Conservation (phyloP, 2,888 invertebrate genomes). For the Meghimatium bilineatum region DNA sequence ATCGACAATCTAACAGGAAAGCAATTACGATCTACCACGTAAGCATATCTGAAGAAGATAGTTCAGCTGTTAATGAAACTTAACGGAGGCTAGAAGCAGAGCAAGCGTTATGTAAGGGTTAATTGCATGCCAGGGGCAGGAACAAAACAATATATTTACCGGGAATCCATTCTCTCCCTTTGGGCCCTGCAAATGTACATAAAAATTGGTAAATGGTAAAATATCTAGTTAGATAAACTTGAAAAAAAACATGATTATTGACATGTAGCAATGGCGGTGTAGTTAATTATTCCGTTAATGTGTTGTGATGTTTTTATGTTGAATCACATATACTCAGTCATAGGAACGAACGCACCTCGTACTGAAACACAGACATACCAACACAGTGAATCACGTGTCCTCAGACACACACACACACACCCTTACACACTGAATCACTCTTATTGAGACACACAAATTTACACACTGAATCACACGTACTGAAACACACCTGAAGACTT, state of each 20-base stretch:
- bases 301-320: background rate
- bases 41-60: background rate
- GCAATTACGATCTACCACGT: background rate
- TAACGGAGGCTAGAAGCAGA: too few species aligned
- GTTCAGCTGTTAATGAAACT: too few species aligned
- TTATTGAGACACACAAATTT: too few species aligned
- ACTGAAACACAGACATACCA: too few species aligned
- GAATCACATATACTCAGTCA: too few species aligned
- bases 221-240: background rate
- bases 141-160: slow-evolving; percentile 52
- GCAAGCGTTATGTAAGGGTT: background rate
- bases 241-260: background rate
- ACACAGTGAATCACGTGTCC: too few species aligned
- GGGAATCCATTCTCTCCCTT: slow-evolving; percentile 64
- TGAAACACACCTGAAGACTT: too few species aligned
- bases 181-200: slow-evolving; percentile 55
- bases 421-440: too few species aligned
- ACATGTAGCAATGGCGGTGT: too few species aligned
- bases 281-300: background rate
- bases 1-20: background rate
- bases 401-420: too few species aligned
- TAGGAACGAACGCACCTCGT: too few species aligned
- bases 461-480: too few species aligned
- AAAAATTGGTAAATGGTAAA: background rate
- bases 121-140: background rate